These are phyloP conservation scores for Ischnura elegans DNA, from an alignment of 2,888 invertebrate genomes.

Conservation along the genomic window DNA sequence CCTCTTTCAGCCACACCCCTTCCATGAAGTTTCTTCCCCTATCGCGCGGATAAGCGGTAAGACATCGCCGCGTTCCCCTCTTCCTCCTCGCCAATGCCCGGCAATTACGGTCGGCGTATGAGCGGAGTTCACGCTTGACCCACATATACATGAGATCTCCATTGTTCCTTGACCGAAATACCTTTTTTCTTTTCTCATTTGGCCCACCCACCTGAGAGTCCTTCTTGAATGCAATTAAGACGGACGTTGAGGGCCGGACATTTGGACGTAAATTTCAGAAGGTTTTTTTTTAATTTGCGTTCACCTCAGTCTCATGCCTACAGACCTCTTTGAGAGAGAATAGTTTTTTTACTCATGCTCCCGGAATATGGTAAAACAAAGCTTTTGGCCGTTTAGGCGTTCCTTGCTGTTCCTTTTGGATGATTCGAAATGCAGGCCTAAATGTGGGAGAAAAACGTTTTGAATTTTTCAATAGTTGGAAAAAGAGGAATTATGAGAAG, in stretches of 20 bases:
- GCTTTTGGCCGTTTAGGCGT: not conserved
- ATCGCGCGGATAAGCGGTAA: not conserved
- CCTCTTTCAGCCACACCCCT: not conserved
- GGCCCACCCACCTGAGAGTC: not conserved
- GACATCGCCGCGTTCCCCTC: not conserved
- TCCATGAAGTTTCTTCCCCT: not conserved
- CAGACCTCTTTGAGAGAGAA: not conserved
- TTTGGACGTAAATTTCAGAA: not conserved
- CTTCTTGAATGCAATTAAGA: conserved; percentile 1
- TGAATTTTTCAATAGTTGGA: no score
- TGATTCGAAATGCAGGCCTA: no score
- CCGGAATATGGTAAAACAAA: not conserved
- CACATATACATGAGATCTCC: not conserved
- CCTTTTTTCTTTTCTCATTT: not conserved
- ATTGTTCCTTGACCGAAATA: not conserved
- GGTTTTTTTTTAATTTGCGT: not conserved
- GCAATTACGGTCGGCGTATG: not conserved
- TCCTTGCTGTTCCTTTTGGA: not conserved
- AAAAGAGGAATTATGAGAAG: no score
- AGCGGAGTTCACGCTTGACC: not conserved
- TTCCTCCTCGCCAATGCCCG: not conserved
- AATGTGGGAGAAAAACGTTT: no score
- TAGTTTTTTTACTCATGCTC: not conserved
- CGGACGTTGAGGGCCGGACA: not conserved
- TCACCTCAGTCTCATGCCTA: not conserved